These are phyloP conservation scores for Scaptomyza montana DNA, from an alignment of 1,140 invertebrate genomes.

Conservation along the genomic window DNA sequence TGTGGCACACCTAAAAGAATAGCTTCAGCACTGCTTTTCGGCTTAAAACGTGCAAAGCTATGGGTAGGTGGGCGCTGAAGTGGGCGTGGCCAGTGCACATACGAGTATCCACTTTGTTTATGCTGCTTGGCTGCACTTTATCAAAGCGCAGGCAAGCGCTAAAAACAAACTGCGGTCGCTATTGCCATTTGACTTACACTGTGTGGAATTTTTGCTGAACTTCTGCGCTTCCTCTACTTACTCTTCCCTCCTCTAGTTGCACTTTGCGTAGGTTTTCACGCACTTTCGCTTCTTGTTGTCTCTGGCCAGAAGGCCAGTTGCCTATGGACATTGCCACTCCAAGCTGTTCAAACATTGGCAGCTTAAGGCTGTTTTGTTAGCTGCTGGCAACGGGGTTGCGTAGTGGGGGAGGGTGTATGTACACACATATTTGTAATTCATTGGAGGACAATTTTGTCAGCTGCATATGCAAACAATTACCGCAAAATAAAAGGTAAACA, in stretches of 20 bases:
- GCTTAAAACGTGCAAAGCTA: not conserved
- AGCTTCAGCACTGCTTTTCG: slow-evolving; percentile 2
- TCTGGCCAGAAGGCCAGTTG: slow-evolving; percentile 1
- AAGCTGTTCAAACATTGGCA: slow-evolving; percentile 5
- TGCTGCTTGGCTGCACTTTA: slow-evolving; percentile 77
- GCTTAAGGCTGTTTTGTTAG: slow-evolving; percentile 59
- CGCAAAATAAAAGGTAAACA: slow-evolving; percentile 80
- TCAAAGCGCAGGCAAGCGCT: slow-evolving; percentile 63
- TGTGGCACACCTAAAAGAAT: slow-evolving; percentile 1
- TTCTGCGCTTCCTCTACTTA: not conserved
- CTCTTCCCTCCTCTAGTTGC: slow-evolving; percentile 6
- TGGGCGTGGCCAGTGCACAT: slow-evolving; percentile 14
- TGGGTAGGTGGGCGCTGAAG: not conserved
- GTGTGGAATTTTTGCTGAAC: slow-evolving; percentile 17
- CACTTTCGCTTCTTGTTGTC: slow-evolving; percentile 74
- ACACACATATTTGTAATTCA: slow-evolving; percentile 57
- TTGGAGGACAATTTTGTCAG: slow-evolving; percentile 68
- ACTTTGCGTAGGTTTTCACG: slow-evolving; percentile 63
- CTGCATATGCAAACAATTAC: slow-evolving; percentile 80
- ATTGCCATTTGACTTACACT: slow-evolving; percentile 59
- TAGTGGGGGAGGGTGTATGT: not conserved
- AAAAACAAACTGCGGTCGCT: slow-evolving; percentile 71
- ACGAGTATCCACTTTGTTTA: slow-evolving; percentile 68
- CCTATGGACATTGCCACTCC: not conserved
- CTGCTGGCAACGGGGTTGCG: slow-evolving; percentile 1